A percentile compares a stretch with the other conserved stretches of the same genome.
Evolutionary conservation across 2,113 vertebrate species (phyloP).

Genomic region (Poeciliopsis turrubarensis): DNA sequence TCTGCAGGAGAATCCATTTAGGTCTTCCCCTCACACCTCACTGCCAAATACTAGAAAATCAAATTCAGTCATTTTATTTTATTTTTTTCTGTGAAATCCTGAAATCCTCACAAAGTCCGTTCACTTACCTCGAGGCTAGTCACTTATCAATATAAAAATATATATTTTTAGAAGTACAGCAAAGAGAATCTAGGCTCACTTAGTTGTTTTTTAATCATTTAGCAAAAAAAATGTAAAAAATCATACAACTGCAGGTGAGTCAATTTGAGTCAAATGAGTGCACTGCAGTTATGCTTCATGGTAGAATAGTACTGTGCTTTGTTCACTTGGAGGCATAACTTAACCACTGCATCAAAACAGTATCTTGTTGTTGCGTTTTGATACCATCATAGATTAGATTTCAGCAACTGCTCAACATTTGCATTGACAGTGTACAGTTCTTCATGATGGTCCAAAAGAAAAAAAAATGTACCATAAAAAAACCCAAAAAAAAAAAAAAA

Average conservation of each 20-base stretch:
- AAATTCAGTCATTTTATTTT: background rate
- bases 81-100: background rate
- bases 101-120: background rate
- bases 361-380: too few relatives aligned
- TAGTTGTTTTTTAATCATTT: background rate
- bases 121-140: background rate
- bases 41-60: background rate
- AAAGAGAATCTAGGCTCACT: background rate
- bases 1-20: conserved; percentile 20
- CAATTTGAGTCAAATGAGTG: background rate
- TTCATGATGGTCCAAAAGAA: background rate
- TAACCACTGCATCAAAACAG: background rate
- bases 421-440: background rate
- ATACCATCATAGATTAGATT: background rate
- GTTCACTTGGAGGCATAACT: background rate
- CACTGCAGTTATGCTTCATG: background rate
- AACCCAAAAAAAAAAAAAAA: background rate
- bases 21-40: background rate
- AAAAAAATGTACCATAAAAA: background rate
- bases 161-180: background rate
- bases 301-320: background rate
- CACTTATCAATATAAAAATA: background rate
- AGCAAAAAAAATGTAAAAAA: background rate
- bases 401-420: background rate
- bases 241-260: background rate